A percentile compares a stretch with the other conserved stretches of the same genome.
Conservation (phyloP, 37 sponge, comb jelly and placozoan species). For the Mnemiopsis leidyi region DNA sequence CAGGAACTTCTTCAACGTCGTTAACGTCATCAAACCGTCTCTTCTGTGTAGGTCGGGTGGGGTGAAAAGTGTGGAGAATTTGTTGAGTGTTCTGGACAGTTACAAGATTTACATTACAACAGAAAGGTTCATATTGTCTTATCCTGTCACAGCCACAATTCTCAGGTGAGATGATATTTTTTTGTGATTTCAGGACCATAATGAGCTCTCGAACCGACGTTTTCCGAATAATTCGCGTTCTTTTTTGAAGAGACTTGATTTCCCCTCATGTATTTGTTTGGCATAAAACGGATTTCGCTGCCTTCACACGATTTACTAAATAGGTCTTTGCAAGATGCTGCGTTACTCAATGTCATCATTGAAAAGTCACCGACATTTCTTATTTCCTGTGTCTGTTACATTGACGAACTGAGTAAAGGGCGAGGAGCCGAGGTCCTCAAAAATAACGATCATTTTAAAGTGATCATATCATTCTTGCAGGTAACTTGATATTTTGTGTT, state of each 20-base stretch:
- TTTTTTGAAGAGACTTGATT: too few species aligned
- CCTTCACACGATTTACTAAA: too few species aligned
- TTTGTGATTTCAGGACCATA: too few species aligned
- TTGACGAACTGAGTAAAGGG: neutral
- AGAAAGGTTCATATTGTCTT: neutral
- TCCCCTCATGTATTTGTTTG: too few species aligned
- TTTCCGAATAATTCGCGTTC: too few species aligned
- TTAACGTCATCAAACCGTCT: slow-evolving; percentile 1
- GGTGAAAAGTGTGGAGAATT: slow-evolving; percentile 17
- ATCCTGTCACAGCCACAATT: slow-evolving; percentile 26
- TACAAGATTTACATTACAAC: slow-evolving; percentile 57
- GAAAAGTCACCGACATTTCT: slow-evolving; percentile 32
- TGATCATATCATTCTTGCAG: neutral
- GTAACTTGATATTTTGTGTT: too few species aligned
- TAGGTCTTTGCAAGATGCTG: slow-evolving; percentile 20
- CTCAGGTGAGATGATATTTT: slow-evolving; percentile 14
- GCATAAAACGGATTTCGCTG: too few species aligned
- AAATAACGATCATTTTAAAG: neutral
- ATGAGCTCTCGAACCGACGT: too few species aligned
- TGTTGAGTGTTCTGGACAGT: slow-evolving; percentile 58
- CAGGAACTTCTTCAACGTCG: slow-evolving; percentile 36
- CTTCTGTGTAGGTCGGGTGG: neutral
- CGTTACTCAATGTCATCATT: neutral
- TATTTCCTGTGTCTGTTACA: slow-evolving; percentile 37
- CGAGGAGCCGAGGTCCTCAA: neutral